Base-by-base conservation (phyloP, 2,113 vertebrate species). In the Siniperca chuatsi region DNA sequence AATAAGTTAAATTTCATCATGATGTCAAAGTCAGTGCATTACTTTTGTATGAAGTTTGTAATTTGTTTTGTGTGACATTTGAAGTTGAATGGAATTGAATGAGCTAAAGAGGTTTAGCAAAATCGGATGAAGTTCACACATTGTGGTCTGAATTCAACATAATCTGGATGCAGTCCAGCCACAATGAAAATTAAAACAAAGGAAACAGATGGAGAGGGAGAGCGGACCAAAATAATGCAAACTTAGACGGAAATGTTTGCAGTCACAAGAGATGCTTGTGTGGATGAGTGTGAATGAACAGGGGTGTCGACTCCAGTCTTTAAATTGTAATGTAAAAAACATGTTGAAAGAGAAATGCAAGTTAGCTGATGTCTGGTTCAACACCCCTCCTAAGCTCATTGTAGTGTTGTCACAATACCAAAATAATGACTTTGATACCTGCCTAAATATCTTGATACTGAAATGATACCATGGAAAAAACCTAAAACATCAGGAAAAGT, bases 301-400 rank as follows among this genome's bases (percentile, higher is more conserved):
- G 9, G 10, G 44, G 4, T 15, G 35, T 25, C 2, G 8, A 29
- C 33, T 54, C 16, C 13, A n/a, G 64, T 8, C 23, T 61, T 55
- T 69, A 33, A 58, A 35, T 46, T 67, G 20, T 16, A 23, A 37
- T 58, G 21, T 48, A 20, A 12, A n/a, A 58, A 55, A 8, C 12
- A 44, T 13, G 55, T 58, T 68, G 37, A 42, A 18, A 37, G 25
- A 77, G 23, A 77, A 81, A 61, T 37, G 44, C 6, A 60, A 25
- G 74, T 78, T 25, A n/a, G 72, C 73, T 57, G 68, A 44, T 35
- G 60, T 73, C n/a, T 64, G 62, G 37, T 60, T 65, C 6, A n/a
- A 54, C 12, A 5, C 54, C 4, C 46, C 12, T 48, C 40, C 71
- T 40, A 4, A 64, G 13, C 75, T 79, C 65, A 55, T 6, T 46